Percentiles rank a stretch among this genome's conserved stretches.
These are phyloP conservation scores for Mycteria americana DNA, from an alignment of 2,797 vertebrate species.

Conservation along the genomic window DNA sequence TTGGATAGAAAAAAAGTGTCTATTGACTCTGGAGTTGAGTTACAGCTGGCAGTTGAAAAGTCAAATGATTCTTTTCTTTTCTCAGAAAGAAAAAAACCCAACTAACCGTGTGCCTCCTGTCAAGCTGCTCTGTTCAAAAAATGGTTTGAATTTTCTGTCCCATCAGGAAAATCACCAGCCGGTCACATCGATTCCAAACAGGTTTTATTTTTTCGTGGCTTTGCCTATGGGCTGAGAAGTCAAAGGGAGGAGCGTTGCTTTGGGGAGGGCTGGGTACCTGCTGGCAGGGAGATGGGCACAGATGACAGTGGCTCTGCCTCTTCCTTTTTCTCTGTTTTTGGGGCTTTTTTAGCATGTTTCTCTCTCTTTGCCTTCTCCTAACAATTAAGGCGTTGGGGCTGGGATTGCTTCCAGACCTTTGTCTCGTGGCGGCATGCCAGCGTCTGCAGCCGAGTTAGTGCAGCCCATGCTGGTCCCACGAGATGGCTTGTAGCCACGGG, in stretches of 20 bases:
- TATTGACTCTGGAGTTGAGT: neutral
- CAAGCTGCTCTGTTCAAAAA: constrained; percentile 1
- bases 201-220: neutral
- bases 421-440: neutral
- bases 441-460: neutral
- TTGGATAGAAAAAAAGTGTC: neutral
- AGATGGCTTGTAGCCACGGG: accelerated
- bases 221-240: neutral
- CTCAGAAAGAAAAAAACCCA: neutral
- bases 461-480: neutral
- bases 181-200: neutral
- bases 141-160: neutral
- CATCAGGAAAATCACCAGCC: neutral
- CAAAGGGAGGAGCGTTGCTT: neutral
- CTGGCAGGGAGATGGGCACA: neutral
- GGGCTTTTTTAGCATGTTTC: neutral
- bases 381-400: neutral
- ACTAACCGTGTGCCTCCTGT: neutral
- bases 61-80: neutral
- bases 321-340: neutral
- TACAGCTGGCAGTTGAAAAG: constrained; percentile 11
- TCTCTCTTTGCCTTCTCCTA: neutral
- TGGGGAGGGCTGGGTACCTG: neutral
- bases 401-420: neutral
- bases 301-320: neutral